A percentile compares a stretch with the other conserved stretches of the same genome.
Conservation (phyloP, 2,113 vertebrate species). For the Eleginops maclovinus region DNA sequence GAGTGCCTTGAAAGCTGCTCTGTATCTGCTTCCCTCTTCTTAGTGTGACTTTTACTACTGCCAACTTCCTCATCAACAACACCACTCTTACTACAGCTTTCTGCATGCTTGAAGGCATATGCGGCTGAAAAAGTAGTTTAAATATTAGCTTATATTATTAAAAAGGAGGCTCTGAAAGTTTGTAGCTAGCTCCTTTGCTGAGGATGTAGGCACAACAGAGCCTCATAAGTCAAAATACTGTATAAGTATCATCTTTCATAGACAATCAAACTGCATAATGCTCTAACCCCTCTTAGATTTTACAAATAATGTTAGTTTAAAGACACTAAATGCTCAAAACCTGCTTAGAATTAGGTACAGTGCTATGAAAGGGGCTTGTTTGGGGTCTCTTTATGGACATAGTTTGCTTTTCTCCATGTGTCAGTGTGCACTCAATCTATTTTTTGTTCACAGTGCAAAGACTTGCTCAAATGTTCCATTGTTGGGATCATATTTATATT, state of each 20-base stretch:
- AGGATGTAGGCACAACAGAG: neutral
- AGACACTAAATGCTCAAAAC: neutral
- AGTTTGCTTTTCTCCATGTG: neutral
- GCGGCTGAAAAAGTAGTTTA: neutral
- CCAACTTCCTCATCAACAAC: constrained; percentile 66
- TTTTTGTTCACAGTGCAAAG: neutral
- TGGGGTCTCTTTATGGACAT: neutral
- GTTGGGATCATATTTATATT: neutral
- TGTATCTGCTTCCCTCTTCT: constrained; percentile 69
- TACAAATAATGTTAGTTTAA: neutral
- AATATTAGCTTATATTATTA: too few relatives aligned
- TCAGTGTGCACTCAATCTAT: neutral
- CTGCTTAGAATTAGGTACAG: neutral
- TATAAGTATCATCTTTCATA: neutral
- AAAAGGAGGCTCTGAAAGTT: too few relatives aligned
- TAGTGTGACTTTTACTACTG: constrained; percentile 65
- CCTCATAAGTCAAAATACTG: neutral
- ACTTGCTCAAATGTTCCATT: neutral
- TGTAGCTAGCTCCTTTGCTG: neutral
- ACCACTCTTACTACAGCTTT: constrained; percentile 45
- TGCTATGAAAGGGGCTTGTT: neutral
- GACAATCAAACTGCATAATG: neutral
- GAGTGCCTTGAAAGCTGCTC: constrained; percentile 69
- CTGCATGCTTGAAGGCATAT: constrained; percentile 2
- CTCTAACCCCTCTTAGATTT: neutral